Evolutionary conservation across 2,113 vertebrate species (phyloP).

Genomic region (Protomyctophum bolini): DNA sequence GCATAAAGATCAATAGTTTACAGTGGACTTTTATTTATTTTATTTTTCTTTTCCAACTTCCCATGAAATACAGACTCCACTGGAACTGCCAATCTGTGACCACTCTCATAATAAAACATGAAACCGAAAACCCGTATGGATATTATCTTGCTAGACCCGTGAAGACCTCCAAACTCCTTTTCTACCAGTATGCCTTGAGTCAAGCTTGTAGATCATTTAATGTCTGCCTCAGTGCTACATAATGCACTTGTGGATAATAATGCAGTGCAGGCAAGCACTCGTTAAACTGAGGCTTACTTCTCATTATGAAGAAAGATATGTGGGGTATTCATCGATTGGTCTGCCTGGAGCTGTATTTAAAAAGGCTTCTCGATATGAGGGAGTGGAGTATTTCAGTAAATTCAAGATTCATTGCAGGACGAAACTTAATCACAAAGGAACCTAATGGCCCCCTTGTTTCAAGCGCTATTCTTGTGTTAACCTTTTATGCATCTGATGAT

Average conservation of each 20-base stretch:
- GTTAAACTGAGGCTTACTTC: constrained; percentile 58
- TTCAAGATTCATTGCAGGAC: constrained; percentile 79
- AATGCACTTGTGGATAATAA: constrained; percentile 42
- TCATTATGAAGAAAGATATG: constrained; percentile 73
- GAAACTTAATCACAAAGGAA: constrained; percentile 78
- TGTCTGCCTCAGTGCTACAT: constrained; percentile 4
- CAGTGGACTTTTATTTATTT: no score
- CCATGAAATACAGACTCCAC: no score
- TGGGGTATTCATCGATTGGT: constrained; percentile 42
- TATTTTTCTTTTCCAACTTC: no score
- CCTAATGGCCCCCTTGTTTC: constrained; percentile 72
- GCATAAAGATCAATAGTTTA: not conserved
- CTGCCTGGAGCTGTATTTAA: constrained; percentile 44
- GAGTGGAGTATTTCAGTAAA: constrained; percentile 61
- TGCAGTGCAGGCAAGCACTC: constrained; percentile 59
- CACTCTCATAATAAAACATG: no score
- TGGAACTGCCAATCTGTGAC: no score
- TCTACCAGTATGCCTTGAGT: not conserved
- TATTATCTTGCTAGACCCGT: no score
- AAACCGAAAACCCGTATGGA: no score
- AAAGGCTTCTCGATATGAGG: constrained; percentile 58
- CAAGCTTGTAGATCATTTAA: constrained; percentile 4
- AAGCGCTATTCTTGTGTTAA: constrained; percentile 74
- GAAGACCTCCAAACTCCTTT: not conserved
- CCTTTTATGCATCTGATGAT: constrained; percentile 71